phyloP scores from a whole-genome alignment of 2,888 invertebrate genomes.

The Octodonta nipae region DNA sequence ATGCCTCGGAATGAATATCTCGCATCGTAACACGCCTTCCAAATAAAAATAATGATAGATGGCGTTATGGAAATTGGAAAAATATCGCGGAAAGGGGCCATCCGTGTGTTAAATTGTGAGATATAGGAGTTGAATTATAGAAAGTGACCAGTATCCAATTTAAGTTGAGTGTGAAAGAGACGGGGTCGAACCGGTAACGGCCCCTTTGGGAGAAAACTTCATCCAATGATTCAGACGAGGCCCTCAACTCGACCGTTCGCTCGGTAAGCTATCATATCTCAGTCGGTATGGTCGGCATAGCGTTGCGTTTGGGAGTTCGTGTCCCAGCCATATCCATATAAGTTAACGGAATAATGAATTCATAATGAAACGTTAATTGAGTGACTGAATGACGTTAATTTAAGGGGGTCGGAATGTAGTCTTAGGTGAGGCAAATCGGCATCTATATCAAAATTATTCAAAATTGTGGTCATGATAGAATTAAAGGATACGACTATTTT shows the following conservation, averaged over 20 bases:
- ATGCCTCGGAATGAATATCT: too few relatives aligned
- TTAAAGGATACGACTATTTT: too few relatives aligned
- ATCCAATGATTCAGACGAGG: constrained; percentile 34
- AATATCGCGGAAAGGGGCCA: constrained; percentile 9
- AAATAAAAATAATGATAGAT: constrained; percentile 1
- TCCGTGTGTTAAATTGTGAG: constrained; percentile 29
- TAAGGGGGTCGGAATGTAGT: too few relatives aligned
- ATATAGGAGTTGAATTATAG: constrained; percentile 38
- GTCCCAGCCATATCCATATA: too few relatives aligned
- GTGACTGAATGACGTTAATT: too few relatives aligned
- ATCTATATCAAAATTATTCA: too few relatives aligned
- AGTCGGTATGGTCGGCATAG: constrained; percentile 1
- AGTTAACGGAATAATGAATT: too few relatives aligned
- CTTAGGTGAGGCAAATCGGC: too few relatives aligned
- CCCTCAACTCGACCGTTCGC: constrained; percentile 2
- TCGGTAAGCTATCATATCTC: neutral
- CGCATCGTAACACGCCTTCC: constrained; percentile 1
- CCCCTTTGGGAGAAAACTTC: constrained; percentile 33
- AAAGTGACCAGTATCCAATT: constrained; percentile 39
- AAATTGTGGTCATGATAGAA: too few relatives aligned
- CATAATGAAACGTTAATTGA: too few relatives aligned
- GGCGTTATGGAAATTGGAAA: constrained; percentile 2
- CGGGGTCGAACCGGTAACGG: constrained; percentile 35
- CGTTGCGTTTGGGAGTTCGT: too few relatives aligned
- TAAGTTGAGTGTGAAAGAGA: constrained; percentile 37